Base-by-base conservation (phyloP, 2,888 invertebrate species). In the Heliothis peltigera region DNA sequence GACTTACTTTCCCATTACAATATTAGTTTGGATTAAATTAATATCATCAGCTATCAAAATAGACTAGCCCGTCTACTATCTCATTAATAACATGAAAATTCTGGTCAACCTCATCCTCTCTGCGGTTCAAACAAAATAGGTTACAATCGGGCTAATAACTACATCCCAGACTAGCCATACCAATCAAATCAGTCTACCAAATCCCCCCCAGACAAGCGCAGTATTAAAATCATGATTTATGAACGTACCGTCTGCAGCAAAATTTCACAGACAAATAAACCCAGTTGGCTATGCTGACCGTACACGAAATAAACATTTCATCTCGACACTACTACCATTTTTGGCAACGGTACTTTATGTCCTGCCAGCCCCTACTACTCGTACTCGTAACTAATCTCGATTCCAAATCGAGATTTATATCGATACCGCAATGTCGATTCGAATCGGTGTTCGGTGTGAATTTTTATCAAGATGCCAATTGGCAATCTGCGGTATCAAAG, bases 281-380 rank as follows among this genome's bases (percentile, higher is more conserved):
- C 53, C 17, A 2, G 51, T 59, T 71, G 44, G 52, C 28, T 52
- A 35, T 71, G 56, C 77, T 73, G 77, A 64, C 72, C 66, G 48
- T 66, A 67, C 17, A 64, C 48, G 60, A 48, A 56, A 79, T 80
- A 77, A 80, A 82, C 78, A 79, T 80, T 80, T 77, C 56, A 80
- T 70, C 58, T 64, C 49, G 49, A 68, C 57, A 64, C 55, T 54
- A 35, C 53, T 58, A 22, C 48, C 56, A 64, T 70, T 77, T 83
- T 82, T 74, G 84, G 75, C 72, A 69, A 75, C 59, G 19, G 64
- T 76, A 69, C 54, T 77, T 75, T 65, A 71, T 76, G 60, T 69
- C 57, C 59, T 64, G 55, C 18, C 12, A 52, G 61, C 54, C 42
- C 56, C 49, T 79, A 80, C 73, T 46, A 70, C 43, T 1, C 25